Evolutionary conservation across 1,140 invertebrate genomes (phyloP), one percentile per base, ranked within the genome.

Genomic region (Tetragonula clypearis): DNA sequence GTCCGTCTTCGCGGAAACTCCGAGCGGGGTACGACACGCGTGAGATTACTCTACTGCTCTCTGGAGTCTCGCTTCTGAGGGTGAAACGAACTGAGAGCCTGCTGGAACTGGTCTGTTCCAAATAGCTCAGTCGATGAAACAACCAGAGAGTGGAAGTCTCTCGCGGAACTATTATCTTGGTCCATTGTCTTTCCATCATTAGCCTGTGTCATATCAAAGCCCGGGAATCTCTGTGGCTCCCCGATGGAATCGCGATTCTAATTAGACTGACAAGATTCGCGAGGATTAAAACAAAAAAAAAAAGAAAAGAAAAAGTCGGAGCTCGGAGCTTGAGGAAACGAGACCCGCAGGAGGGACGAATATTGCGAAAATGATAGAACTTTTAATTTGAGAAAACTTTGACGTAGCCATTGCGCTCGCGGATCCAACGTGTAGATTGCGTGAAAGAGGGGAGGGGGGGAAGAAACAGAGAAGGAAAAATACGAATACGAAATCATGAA

Each of bases 1-100:
- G 75, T 77, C 60, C 58, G 17, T 62, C 75, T 78, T 78, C 35
- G n/a, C 15, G 58, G 58, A 26, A 78, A 53, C 60, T 78, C 21
- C 12, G 35, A 8, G 12, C 9, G n/a, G 35, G 49, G 35, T 49
- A 65, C 23, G 19, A 41, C 35, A 26, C 75, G 41, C 75, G 75
- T 78, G 17, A 78, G 75, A 66, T 78, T 78, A 66, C 49, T 78
- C 35, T 11, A 49, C 35, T 9, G 15, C 23, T 49, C 58, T 60
- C 58, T 55, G 30, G n/a, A 26, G 49, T 74, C 15, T 60, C 23
- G 56, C 21, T 21, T 60, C 17, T 23, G 21, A 75, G 2, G 26
- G 17, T 17, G 56, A 41, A 76, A 41, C 26, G 75, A 60, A 77
- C 35, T 2, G 30, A 17, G 75, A 65, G 58, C 58, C 30, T 41